These are phyloP conservation scores for Hippopotamyrus pictus DNA, from an alignment of 2,797 vertebrate genomes.

Conservation along the genomic window DNA sequence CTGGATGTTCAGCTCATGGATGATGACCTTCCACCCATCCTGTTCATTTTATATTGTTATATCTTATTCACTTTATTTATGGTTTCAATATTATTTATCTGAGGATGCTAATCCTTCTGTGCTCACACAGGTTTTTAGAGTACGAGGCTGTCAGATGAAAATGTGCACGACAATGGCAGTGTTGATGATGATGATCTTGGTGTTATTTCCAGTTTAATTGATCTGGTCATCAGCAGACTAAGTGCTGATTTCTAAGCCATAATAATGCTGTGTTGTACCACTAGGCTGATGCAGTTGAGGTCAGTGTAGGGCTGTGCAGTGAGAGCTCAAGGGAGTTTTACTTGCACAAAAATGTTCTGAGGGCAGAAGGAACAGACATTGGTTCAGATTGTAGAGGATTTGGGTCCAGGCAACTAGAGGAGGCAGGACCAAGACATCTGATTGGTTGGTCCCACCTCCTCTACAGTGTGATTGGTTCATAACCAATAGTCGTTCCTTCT, in stretches of 20 bases:
- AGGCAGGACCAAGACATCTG: not conserved
- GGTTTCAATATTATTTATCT: not conserved
- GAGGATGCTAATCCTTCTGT: not conserved
- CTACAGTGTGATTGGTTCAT: not conserved
- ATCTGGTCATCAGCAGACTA: not conserved
- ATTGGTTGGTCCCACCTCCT: not conserved
- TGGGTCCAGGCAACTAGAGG: not conserved
- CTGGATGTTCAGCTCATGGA: slow-evolving; percentile 33
- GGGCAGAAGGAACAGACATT: not conserved
- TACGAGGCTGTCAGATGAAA: not conserved
- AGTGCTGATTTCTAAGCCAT: not conserved
- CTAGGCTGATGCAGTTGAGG: not conserved
- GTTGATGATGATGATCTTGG: not conserved
- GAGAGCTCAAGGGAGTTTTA: not conserved
- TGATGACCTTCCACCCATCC: not conserved
- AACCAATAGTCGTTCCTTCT: not conserved
- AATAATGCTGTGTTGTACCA: not conserved
- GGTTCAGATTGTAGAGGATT: not conserved
- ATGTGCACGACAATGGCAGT: not conserved
- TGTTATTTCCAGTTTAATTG: not conserved
- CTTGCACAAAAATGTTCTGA: not conserved
- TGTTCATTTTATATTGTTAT: not conserved
- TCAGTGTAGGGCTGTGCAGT: not conserved
- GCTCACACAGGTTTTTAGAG: not conserved
- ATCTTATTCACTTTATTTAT: not conserved